Evolutionary conservation across 2,113 vertebrate genomes (phyloP).

Genomic region (Hypomesus transpacificus): DNA sequence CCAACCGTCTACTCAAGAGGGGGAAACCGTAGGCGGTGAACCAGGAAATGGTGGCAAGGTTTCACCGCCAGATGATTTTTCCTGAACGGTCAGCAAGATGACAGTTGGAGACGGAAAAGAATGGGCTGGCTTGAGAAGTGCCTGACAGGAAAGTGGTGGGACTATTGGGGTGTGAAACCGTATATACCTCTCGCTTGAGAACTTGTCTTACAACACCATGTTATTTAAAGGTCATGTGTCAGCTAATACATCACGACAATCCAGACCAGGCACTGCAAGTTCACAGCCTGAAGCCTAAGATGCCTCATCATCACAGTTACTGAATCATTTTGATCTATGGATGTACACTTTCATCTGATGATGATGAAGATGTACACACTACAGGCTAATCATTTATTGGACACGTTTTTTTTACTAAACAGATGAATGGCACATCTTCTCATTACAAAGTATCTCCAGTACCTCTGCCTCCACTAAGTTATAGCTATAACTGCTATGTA

Average conservation of each 20-base stretch:
- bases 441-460: no score
- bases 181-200: conserved; percentile 39
- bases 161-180: conserved; percentile 56
- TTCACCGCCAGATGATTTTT: conserved; percentile 61
- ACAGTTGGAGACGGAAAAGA: conserved; percentile 55
- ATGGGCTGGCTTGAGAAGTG: conserved; percentile 35
- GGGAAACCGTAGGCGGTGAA: conserved; percentile 49
- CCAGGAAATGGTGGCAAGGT: conserved; percentile 63
- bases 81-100: conserved; percentile 56
- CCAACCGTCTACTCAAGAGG: conserved; percentile 49
- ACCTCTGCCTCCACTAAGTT: no score
- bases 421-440: no score
- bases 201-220: conserved; percentile 31
- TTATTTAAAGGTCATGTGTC: conserved; percentile 36
- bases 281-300: conserved; percentile 11
- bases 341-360: no score
- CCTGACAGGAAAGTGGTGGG: conserved; percentile 49
- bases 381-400: no score
- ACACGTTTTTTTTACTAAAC: no score
- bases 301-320: no score
- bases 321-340: no score
- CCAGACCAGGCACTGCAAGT: conserved; percentile 18
- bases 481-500: no score
- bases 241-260: conserved; percentile 23
- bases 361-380: no score